A percentile compares a stretch with the other conserved stretches of the same genome.
These are phyloP conservation scores for Larimichthys polyactis DNA, from an alignment of 2,113 vertebrate species.

Conservation along the genomic window DNA sequence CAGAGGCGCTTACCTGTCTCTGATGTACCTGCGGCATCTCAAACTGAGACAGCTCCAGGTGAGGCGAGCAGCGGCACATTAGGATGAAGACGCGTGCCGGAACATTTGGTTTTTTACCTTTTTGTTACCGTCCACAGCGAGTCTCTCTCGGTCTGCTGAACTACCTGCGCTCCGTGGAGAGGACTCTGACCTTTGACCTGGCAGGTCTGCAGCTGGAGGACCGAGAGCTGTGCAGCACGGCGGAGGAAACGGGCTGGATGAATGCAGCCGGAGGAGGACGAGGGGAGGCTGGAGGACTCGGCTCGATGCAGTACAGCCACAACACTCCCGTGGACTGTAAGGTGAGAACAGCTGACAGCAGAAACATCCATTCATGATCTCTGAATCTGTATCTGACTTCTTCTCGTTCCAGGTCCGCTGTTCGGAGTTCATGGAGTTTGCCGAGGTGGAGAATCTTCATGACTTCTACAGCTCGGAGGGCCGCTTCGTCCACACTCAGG, in stretches of 20 bases:
- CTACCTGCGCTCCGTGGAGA: conserved; percentile 85
- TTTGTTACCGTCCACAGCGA: conserved; percentile 44
- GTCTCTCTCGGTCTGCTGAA: conserved; percentile 83
- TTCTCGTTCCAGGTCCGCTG: conserved; percentile 71
- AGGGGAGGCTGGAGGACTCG: conserved; percentile 69
- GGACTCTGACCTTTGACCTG: conserved; percentile 81
- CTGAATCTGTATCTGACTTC: neutral
- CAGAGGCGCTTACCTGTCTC: conserved; percentile 80
- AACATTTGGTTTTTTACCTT: neutral
- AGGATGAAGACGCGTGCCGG: neutral
- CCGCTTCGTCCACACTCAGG: conserved; percentile 78
- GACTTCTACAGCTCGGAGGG: conserved; percentile 79
- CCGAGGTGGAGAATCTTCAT: conserved; percentile 84
- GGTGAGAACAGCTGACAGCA: conserved; percentile 59
- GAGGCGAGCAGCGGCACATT: neutral
- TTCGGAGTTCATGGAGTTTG: conserved; percentile 83
- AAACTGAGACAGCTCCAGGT: conserved; percentile 85
- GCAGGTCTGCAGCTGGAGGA: conserved; percentile 68
- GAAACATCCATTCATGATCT: neutral
- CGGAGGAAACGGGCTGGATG: conserved; percentile 78
- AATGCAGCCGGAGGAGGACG: conserved; percentile 75
- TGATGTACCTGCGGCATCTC: conserved; percentile 80
- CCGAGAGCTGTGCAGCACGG: conserved; percentile 53
- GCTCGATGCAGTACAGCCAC: conserved; percentile 65
- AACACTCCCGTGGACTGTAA: conserved; percentile 81